phyloP scores from a whole-genome alignment of 2,797 vertebrate genomes.

The Diceros bicornis region DNA sequence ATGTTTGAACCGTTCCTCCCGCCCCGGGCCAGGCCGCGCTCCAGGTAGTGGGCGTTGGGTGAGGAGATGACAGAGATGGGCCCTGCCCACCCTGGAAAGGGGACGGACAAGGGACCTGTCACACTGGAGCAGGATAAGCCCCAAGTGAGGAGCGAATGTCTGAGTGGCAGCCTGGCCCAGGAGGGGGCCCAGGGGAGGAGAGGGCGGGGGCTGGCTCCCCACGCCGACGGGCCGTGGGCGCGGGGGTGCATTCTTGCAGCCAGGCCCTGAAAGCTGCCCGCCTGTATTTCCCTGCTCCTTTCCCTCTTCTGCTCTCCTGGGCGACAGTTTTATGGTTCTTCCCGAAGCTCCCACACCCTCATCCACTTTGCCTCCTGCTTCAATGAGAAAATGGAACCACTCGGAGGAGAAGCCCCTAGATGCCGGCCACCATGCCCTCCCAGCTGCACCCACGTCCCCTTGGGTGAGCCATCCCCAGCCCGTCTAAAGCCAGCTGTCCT shows the following conservation, averaged over 20 bases:
- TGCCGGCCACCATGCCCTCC: too few species aligned
- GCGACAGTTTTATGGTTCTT: too few species aligned
- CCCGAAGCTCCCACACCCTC: not conserved
- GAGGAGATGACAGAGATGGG: not conserved
- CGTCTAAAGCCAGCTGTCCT: not conserved
- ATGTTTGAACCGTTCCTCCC: not conserved
- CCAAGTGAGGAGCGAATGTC: not conserved
- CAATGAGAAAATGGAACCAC: not conserved
- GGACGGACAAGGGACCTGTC: too few species aligned
- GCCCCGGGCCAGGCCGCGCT: not conserved
- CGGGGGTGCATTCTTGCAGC: accelerated
- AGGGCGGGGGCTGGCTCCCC: not conserved
- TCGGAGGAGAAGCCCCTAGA: not conserved
- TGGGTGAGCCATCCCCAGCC: not conserved
- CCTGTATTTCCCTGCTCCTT: not conserved
- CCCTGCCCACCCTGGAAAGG: not conserved
- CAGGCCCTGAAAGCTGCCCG: not conserved
- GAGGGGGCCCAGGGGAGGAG: not conserved
- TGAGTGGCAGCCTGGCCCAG: not conserved
- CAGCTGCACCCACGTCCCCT: not conserved
- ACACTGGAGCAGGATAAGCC: not conserved
- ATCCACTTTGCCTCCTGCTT: not conserved
- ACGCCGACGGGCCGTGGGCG: not conserved
- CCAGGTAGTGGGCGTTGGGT: accelerated
- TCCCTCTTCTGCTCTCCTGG: not conserved